Evolutionary conservation across 1,140 invertebrate genomes (phyloP).

Genomic region (Cyclargus thomasi): DNA sequence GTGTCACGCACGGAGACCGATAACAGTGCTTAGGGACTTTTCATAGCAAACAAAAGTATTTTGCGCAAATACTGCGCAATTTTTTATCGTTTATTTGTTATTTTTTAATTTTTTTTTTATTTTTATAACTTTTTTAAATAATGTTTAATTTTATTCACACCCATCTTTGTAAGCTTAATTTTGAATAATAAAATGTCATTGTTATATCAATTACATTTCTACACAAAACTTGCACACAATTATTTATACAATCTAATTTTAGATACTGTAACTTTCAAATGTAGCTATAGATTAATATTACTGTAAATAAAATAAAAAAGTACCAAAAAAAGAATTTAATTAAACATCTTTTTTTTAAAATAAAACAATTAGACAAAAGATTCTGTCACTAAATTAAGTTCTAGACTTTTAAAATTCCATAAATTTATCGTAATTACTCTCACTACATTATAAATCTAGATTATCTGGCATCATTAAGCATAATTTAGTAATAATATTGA

Average conservation of each 20-base stretch:
- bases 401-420: neutral
- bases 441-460: slow-evolving; percentile 29
- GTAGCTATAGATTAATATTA: too few relatives aligned
- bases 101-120: too few relatives aligned
- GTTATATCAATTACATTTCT: too few relatives aligned
- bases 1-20: slow-evolving; percentile 27
- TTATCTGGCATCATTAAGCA: slow-evolving; percentile 39
- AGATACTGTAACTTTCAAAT: too few relatives aligned
- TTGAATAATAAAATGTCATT: too few relatives aligned
- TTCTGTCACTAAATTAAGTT: slow-evolving; percentile 16
- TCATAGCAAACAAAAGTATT: neutral
- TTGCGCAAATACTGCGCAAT: too few relatives aligned
- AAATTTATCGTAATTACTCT: neutral
- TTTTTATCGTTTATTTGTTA: too few relatives aligned
- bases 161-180: too few relatives aligned
- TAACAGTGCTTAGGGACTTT: neutral
- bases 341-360: neutral
- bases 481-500: slow-evolving; percentile 35
- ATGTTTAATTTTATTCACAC: too few relatives aligned
- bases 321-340: neutral
- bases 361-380: slow-evolving; percentile 2
- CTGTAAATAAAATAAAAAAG: neutral
- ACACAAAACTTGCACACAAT: too few relatives aligned
- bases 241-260: too few relatives aligned
- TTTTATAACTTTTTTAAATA: too few relatives aligned